These are phyloP conservation scores for Vanacampus margaritifer DNA, from an alignment of 2,113 vertebrate species.

Conservation along the genomic window DNA sequence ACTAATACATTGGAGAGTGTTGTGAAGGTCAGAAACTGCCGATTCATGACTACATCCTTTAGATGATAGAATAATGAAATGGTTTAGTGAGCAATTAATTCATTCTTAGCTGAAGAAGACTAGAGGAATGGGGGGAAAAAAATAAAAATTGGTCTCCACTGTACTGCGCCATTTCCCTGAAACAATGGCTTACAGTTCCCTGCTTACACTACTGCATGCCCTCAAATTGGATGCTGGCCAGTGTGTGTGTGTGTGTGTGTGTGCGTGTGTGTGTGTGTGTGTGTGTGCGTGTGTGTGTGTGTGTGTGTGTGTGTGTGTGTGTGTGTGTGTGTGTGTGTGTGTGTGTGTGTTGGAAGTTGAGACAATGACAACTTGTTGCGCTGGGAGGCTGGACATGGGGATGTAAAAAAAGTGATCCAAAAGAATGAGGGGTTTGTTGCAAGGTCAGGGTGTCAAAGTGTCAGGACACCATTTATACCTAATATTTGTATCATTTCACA, in stretches of 20 bases:
- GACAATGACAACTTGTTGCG: conserved; percentile 64
- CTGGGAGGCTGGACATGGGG: conserved; percentile 33
- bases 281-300: too few species aligned
- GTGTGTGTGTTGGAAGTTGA: conserved; percentile 27
- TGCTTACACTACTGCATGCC: conserved; percentile 45
- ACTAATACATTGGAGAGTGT: conserved; percentile 28
- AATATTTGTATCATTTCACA: not conserved
- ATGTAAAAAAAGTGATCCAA: conserved; percentile 25
- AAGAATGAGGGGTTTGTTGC: conserved; percentile 42
- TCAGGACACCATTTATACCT: not conserved
- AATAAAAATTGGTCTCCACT: conserved; percentile 12
- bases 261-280: conserved; percentile 20
- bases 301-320: conserved; percentile 24
- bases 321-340: conserved; percentile 21
- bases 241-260: conserved; percentile 24
- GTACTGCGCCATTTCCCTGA: conserved; percentile 28
- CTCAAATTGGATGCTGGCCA: conserved; percentile 40
- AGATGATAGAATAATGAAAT: conserved; percentile 21
- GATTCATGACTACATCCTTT: conserved; percentile 30
- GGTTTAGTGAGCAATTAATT: conserved; percentile 10
- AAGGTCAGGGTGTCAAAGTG: conserved; percentile 29
- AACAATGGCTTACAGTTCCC: conserved; percentile 64
- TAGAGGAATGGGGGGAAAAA: not conserved
- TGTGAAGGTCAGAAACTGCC: conserved; percentile 27
- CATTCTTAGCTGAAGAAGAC: not conserved